Evolutionary conservation across 2,113 vertebrate species (phyloP).

Genomic region (Psittacus erithacus): DNA sequence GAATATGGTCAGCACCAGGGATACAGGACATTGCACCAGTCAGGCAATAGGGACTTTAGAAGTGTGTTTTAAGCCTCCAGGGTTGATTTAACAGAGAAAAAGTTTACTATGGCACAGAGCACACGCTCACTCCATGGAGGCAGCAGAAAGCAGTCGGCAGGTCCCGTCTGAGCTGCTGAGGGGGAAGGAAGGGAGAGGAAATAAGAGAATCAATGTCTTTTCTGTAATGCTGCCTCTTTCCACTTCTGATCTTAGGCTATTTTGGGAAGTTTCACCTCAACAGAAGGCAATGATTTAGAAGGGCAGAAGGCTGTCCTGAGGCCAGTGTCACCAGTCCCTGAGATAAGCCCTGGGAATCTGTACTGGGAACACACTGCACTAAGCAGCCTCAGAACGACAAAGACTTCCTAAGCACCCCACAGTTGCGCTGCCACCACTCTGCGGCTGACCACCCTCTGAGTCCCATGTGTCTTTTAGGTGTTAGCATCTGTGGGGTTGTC

Average conservation of each 20-base stretch:
- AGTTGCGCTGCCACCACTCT: not conserved
- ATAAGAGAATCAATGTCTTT: not conserved
- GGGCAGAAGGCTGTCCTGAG: not conserved
- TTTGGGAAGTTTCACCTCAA: not conserved
- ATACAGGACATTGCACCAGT: slow-evolving; percentile 18
- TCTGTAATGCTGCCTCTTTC: slow-evolving; percentile 20
- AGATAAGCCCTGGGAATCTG: not conserved
- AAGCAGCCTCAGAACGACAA: not conserved
- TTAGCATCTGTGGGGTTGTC: not conserved
- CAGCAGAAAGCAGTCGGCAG: not conserved
- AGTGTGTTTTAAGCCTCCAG: slow-evolving; percentile 37
- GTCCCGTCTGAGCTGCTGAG: not conserved
- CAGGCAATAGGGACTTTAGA: slow-evolving; percentile 58
- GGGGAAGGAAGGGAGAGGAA: not conserved
- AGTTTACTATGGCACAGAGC: not conserved
- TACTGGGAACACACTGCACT: accelerated
- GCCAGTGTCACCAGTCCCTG: not conserved
- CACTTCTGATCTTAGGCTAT: not conserved
- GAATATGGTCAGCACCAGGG: slow-evolving; percentile 48
- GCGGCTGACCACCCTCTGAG: not conserved
- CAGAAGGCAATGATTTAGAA: not conserved
- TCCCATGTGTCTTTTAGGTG: not conserved
- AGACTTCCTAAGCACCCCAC: not conserved
- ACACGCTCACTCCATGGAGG: not conserved
- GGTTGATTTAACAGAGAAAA: slow-evolving; percentile 50